Base-by-base conservation (phyloP, 2,888 invertebrate species). In the Steromphala cineraria region DNA sequence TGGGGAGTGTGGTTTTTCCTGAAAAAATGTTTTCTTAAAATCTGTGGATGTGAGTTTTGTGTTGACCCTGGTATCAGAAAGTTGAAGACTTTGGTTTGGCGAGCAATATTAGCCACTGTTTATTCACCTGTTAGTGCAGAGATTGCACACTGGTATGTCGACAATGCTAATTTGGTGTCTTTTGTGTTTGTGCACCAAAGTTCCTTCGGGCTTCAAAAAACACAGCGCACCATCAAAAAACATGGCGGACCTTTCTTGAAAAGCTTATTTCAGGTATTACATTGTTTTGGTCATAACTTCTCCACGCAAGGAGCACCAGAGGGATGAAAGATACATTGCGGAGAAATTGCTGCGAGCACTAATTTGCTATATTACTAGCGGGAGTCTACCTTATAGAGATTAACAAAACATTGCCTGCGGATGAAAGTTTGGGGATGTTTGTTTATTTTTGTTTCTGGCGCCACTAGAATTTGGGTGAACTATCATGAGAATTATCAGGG, bases 371-470 rank as follows among this genome's bases (percentile, higher is more conserved):
- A 67, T 56, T 46, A 78, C 55, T 78, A 31, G 62, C 56, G 78
- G 36, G 62, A 62, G 62, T 67, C 78, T 67, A 78, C 78, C 78
- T 67, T 78, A 21, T 46, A 78, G 62, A 78, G 78, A 78, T 78
- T 78, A 78, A 56, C 78, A 78, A 78, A 78, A 78, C 78, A 78
- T 62, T 67, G 62, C 78, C 78, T 40, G 56, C 21, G 55, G 78
- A 78, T 78, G 56, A 78, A 78, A 78, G 78, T 78, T 78, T 62
- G 62, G 56, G 19, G 78, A 62, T 78, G 78, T 78, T 78, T 78
- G 78, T 78, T 78, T 78, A 78, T 78, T 78, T 78, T 67, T 78
- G 55, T 67, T 67, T 40, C 56, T 62, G 78, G 78, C 78, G 78
- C 78, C 78, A 67, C 46, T 21, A 78, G 78, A 78, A 78, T 78